Evolutionary conservation across 2,797 vertebrate species (phyloP), one percentile per base, ranked within the genome.

Genomic region (Gallirallus australis): DNA sequence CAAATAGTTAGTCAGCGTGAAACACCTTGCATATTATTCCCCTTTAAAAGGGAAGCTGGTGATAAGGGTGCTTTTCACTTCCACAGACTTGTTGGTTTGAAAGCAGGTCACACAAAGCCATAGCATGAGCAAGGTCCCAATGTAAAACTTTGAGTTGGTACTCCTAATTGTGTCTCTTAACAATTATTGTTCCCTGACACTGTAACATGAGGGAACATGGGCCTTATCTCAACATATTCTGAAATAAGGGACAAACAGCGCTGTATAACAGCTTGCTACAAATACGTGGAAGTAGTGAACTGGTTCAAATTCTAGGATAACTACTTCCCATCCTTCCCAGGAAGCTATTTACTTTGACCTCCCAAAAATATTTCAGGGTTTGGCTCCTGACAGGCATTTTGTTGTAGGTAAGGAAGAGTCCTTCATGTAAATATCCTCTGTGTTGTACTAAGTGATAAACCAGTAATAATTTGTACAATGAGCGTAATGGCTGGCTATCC

Each of bases 191-290:
- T 61, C 9, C 4, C 12, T 10, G n/a, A 4, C 8, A 15, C 25
- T 30, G 16, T 42, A 42, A 39, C 5, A 3, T 1, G 6, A 52
- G 16, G 19, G 39, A 68, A 21, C 16, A 0, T 23, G 33, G 37
- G 12, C 30, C 40, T 75, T 88, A 35, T 23, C 31, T 70, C 52
- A 70, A 78, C 70, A 63, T 70, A 37, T 3, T 17, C 7, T 42
- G 25, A 15, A 48, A 66, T 33, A 59, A 66, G 60, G 7, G 64
- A 11, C 9, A 53, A 73, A 50, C 16, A 30, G 6, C 7, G 4
- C 21, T 39, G 16, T 23, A 45, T 13, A 16, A 18, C 24, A 60
- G 20, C 6, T 42, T 42, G 42, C 9, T 86, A 42, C 40, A 54
- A 50, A 39, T 65, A 33, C 47, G 42, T 0, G 1, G 60, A 33